Conservation (phyloP, 2,888 invertebrate species). For the Idaea aversata region DNA sequence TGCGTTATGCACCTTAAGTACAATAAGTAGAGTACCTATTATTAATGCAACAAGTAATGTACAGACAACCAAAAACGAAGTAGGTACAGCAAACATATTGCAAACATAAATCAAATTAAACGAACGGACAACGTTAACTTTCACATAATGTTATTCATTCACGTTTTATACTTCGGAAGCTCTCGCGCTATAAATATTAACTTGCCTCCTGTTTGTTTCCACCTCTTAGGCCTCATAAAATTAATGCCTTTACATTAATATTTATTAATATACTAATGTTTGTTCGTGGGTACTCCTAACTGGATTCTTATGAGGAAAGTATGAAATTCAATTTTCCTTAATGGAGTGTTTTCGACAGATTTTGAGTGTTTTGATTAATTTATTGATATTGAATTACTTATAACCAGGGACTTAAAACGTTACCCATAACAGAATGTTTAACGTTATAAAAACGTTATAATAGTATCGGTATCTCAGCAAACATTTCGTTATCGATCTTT, state of each 20-base stretch:
- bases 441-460: no score
- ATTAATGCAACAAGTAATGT: background rate
- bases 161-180: conserved; percentile 51
- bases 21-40: conserved; percentile 2
- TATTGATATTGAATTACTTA: no score
- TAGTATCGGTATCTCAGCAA: no score
- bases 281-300: background rate
- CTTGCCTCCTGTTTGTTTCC: conserved; percentile 65
- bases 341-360: conserved; percentile 5
- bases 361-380: background rate
- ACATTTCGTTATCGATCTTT: no score
- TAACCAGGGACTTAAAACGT: no score
- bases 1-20: no score
- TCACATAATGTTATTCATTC: conserved; percentile 29
- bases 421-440: no score
- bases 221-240: conserved; percentile 74
- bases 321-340: conserved; percentile 46
- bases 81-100: conserved; percentile 32
- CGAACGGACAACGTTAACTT: conserved; percentile 37
- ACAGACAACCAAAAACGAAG: conserved; percentile 8
- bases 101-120: conserved; percentile 37
- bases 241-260: conserved; percentile 74
- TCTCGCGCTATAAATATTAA: conserved; percentile 69
- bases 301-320: background rate
- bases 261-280: conserved; percentile 63